Evolutionary conservation across 2,113 vertebrate species (phyloP).

Genomic region (Parus major): DNA sequence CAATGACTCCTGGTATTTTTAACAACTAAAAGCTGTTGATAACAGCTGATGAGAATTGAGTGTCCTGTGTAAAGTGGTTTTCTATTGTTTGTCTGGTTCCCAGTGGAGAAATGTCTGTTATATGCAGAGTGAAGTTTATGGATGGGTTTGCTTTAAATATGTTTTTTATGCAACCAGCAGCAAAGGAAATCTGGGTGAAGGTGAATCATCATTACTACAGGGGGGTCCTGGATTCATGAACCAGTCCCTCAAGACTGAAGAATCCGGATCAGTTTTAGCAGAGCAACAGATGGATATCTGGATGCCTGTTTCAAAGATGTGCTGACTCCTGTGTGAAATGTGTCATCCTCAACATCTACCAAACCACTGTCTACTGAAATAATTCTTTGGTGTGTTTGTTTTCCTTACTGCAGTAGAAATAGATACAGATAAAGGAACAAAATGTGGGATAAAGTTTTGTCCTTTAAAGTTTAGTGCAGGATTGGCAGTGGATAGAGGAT

Average conservation of each 20-base stretch:
- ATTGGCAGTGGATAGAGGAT: not conserved
- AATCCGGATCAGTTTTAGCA: not conserved
- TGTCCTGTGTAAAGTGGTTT: not conserved
- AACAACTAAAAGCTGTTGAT: not conserved
- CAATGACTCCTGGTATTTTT: not conserved
- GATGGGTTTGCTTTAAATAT: not conserved
- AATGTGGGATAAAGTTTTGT: not conserved
- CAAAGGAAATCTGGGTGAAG: not conserved
- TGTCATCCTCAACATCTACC: not conserved
- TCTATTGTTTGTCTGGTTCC: not conserved
- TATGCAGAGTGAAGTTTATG: not conserved
- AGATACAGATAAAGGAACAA: not conserved
- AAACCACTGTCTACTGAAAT: not conserved
- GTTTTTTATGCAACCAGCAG: not conserved
- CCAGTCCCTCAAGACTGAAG: not conserved
- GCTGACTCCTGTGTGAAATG: not conserved
- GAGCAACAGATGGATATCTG: not conserved
- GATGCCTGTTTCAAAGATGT: not conserved
- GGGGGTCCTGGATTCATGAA: not conserved
- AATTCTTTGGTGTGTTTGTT: not conserved
- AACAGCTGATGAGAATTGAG: not conserved
- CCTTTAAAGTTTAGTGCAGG: not conserved
- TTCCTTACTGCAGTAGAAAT: not conserved
- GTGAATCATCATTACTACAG: not conserved
- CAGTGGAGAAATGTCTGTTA: not conserved